These are phyloP conservation scores for Myoxocephalus aenaeus DNA, from an alignment of 2,797 vertebrate species.

Conservation along the genomic window DNA sequence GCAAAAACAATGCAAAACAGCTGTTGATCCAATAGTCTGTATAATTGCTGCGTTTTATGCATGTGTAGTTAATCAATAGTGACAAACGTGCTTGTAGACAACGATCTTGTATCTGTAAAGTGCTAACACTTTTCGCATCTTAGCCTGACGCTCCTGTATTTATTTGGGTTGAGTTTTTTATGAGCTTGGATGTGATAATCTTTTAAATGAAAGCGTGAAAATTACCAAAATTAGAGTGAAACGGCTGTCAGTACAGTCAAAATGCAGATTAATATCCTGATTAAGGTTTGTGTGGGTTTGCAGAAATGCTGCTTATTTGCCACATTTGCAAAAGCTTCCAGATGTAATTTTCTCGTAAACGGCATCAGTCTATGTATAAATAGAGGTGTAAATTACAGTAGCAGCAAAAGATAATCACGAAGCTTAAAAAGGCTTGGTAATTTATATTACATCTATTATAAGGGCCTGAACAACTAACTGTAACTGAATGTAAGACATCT, in stretches of 20 bases:
- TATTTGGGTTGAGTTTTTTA: slow-evolving; percentile 4
- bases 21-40: slow-evolving; percentile 7
- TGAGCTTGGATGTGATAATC: slow-evolving; percentile 22
- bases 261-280: slow-evolving; percentile 45
- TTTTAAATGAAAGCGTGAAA: slow-evolving; percentile 40
- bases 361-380: neutral
- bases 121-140: slow-evolving; percentile 12
- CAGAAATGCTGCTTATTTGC: slow-evolving; percentile 33
- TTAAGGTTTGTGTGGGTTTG: slow-evolving; percentile 40
- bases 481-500: neutral
- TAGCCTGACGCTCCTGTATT: slow-evolving; percentile 5
- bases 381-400: neutral
- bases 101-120: neutral
- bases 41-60: neutral
- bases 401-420: slow-evolving; percentile 9
- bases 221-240: slow-evolving; percentile 46
- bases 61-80: neutral
- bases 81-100: neutral
- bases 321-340: slow-evolving; percentile 10
- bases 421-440: neutral
- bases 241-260: slow-evolving; percentile 39
- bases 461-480: neutral
- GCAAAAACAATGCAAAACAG: neutral
- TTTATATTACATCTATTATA: neutral
- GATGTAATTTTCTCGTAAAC: slow-evolving; percentile 24